phyloP scores from a whole-genome alignment of 1,140 invertebrate species.

The Drosophila ficusphila region DNA sequence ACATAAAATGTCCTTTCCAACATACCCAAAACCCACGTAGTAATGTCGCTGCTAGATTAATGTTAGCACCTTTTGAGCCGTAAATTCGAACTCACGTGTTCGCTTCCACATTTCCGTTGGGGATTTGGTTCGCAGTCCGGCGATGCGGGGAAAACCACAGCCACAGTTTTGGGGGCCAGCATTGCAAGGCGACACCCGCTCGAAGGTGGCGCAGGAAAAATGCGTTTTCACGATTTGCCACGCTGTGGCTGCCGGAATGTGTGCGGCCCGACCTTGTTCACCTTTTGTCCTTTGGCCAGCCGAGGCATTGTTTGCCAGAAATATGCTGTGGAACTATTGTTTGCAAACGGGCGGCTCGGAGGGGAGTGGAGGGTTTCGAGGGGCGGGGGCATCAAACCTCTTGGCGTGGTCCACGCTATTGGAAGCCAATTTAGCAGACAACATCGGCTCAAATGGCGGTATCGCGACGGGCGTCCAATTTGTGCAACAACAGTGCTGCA shows the following conservation, averaged over 20 bases:
- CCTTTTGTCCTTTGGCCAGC: constrained; percentile 6
- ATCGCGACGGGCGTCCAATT: constrained; percentile 42
- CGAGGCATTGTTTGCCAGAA: constrained; percentile 33
- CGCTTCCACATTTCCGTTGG: neutral
- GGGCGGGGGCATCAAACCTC: neutral
- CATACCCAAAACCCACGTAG: too few relatives aligned
- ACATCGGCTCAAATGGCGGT: constrained; percentile 25
- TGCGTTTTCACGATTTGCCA: constrained; percentile 27
- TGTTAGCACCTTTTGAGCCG: neutral
- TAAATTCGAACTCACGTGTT: neutral
- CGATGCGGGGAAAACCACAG: neutral
- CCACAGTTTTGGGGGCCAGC: neutral
- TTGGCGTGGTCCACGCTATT: constrained; percentile 37
- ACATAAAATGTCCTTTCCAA: too few relatives aligned
- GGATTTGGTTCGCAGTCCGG: neutral
- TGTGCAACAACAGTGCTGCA: constrained; percentile 57
- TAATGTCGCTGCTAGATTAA: too few relatives aligned
- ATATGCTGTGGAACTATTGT: constrained; percentile 36
- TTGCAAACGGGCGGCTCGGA: constrained; percentile 19
- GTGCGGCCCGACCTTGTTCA: constrained; percentile 31
- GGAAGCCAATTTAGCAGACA: constrained; percentile 63
- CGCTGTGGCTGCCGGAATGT: constrained; percentile 14
- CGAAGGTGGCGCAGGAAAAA: constrained; percentile 14
- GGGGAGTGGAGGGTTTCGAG: neutral
- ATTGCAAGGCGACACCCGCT: constrained; percentile 4